Percentiles rank a stretch among this genome's conserved stretches.
These are phyloP conservation scores for Zosterops lateralis DNA, from an alignment of 2,113 vertebrate genomes.

Conservation along the genomic window DNA sequence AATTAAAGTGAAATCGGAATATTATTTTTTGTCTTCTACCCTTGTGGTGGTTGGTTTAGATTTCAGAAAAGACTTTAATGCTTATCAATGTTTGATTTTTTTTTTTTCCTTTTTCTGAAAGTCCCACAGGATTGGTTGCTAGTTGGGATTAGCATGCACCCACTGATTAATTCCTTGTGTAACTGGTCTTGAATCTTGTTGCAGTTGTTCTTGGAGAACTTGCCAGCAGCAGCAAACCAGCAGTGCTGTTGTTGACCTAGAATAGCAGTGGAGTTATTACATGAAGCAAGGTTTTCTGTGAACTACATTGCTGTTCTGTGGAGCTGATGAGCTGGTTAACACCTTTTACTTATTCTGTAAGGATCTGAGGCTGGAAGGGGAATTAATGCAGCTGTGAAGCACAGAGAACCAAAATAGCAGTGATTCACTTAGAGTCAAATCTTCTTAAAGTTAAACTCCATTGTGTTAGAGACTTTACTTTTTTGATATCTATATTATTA, in stretches of 20 bases:
- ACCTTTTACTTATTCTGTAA: slow-evolving; percentile 43
- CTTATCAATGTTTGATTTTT: not conserved
- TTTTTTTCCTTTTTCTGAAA: not conserved
- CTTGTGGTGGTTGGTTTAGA: not conserved
- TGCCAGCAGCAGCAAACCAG: not conserved
- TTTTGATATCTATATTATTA: slow-evolving; percentile 65
- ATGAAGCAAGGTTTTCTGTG: slow-evolving; percentile 26
- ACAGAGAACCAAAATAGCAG: slow-evolving; percentile 20
- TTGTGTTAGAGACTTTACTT: slow-evolving; percentile 55
- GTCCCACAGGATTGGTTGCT: not conserved
- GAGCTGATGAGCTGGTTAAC: slow-evolving; percentile 44
- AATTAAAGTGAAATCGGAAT: not conserved
- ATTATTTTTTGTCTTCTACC: not conserved
- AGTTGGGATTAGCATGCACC: not conserved
- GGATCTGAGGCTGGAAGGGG: not conserved
- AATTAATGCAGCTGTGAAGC: slow-evolving; percentile 40
- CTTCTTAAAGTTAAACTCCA: slow-evolving; percentile 57
- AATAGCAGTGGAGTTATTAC: slow-evolving; percentile 14
- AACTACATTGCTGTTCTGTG: not conserved
- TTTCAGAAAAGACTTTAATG: not conserved
- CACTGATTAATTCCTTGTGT: not conserved
- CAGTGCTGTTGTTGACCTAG: slow-evolving; percentile 25
- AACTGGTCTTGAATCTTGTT: not conserved
- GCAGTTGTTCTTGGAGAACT: not conserved
- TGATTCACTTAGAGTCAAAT: slow-evolving; percentile 50